Conservation (phyloP, 2,113 vertebrate genomes). For the Nyctereutes procyonoides region DNA sequence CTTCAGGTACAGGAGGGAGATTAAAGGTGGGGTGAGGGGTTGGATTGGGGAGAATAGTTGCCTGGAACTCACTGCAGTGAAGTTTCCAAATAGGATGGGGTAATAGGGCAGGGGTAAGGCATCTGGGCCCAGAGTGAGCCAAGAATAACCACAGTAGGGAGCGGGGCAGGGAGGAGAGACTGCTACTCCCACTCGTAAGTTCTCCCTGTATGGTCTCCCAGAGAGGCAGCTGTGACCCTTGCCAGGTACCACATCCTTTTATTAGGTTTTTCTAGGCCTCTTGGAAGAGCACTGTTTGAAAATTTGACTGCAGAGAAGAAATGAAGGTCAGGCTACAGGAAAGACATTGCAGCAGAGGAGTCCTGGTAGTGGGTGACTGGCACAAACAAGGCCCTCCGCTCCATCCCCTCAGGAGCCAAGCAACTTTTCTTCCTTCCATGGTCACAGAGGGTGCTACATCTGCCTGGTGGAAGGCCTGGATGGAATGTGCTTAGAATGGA, state of each 20-base stretch:
- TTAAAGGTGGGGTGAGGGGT: background rate
- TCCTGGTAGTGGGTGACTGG: background rate
- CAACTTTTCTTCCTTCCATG: conserved; percentile 15
- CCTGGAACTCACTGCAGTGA: conserved; percentile 16
- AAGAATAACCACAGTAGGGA: conserved; percentile 21
- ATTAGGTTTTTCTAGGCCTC: background rate
- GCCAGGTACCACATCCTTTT: conserved; percentile 43
- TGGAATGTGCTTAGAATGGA: conserved; percentile 16
- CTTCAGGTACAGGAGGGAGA: background rate
- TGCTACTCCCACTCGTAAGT: background rate
- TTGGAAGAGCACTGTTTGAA: background rate
- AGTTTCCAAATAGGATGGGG: conserved; percentile 22
- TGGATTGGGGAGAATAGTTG: background rate
- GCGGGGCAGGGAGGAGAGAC: background rate
- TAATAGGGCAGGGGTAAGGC: conserved; percentile 49
- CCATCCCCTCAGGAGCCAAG: background rate
- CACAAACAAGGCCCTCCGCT: background rate
- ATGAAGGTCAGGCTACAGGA: background rate
- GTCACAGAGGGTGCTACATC: background rate
- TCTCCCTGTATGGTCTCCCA: background rate
- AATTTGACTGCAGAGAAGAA: background rate
- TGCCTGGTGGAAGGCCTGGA: background rate
- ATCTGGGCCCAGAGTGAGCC: conserved; percentile 17
- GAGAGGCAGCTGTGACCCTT: conserved; percentile 25
- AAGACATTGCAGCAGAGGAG: background rate